phyloP scores from a whole-genome alignment of 2,113 vertebrate genomes.

The Carlito syrichta region DNA sequence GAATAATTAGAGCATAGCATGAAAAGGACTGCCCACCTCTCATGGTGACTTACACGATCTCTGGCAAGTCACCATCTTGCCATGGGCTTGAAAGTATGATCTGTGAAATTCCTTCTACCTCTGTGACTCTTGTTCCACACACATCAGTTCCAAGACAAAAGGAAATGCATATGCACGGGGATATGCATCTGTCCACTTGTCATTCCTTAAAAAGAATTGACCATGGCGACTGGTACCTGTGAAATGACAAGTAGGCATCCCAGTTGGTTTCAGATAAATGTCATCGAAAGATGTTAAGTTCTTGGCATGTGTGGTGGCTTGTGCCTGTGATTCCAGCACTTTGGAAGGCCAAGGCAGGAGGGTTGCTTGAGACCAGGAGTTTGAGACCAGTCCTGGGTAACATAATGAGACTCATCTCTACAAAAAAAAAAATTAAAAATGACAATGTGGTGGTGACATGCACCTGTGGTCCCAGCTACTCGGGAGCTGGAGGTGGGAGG shows the following conservation, averaged over 20 bases:
- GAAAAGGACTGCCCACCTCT: neutral
- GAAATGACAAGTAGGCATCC: neutral
- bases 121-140: neutral
- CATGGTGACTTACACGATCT: neutral
- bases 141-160: neutral
- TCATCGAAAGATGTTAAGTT: neutral
- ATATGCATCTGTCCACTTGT: neutral
- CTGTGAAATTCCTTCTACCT: neutral
- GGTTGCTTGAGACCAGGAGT: too few species aligned
- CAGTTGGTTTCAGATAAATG: conserved; percentile 10
- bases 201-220: neutral
- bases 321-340: too few species aligned
- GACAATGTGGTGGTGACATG: too few species aligned
- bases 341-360: too few species aligned
- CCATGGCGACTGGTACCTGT: neutral
- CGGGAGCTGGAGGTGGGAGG: too few species aligned
- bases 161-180: neutral
- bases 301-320: neutral
- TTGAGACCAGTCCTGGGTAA: too few species aligned
- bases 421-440: too few species aligned
- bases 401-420: too few species aligned
- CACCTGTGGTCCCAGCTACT: too few species aligned
- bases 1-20: neutral
- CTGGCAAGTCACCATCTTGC: neutral
- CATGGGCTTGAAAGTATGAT: neutral